Evolutionary conservation across 2,113 vertebrate genomes (phyloP), one percentile per base, ranked within the genome.

Genomic region (Malurus alboscapulatus): DNA sequence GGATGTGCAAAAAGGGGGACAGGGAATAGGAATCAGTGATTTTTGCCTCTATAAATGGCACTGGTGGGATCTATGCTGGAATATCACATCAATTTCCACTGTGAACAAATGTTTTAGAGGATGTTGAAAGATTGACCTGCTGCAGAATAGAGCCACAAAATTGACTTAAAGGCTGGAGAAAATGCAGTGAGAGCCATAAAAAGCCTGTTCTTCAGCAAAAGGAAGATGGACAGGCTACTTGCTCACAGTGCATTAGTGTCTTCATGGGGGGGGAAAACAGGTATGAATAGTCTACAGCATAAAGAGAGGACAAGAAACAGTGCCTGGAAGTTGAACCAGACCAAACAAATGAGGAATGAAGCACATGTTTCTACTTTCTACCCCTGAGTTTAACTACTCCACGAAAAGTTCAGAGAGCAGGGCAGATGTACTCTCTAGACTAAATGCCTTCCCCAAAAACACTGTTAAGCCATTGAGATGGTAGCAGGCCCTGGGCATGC

Each of bases 111-210:
- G 81, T 85, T 96, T 85, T 51, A 62, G 62, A 73, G 18, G 76
- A 87, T 85, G 63, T 21, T 88, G 93, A 95, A 94, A 94, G 92
- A 85, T 38, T 67, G 91, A 94, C 89, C 89, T 54, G 42, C 32
- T 84, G 58, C 62, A 92, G 74, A 85, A 74, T 36, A 87, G 67
- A 93, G 91, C 71, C 63, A 89, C 67, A 91, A 85, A 92, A 95
- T 73, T 91, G 71, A 90, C 91, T 86, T 90, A 59, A 85, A 89
- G 84, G 34, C 67, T 92, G 82, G 21, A 85, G 78, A 92, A 94
- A 96, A 95, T 58, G 69, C 89, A 79, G 71, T 71, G 66, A 92
- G 51, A 87, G 89, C 82, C 67, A 83, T 67, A 71, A 89, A 92
- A 58, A 83, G 47, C 89, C 93, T 59, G 10, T 73, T 95, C 42